Base-by-base conservation (phyloP, 2,888 invertebrate species). In the Hesperia comma region DNA sequence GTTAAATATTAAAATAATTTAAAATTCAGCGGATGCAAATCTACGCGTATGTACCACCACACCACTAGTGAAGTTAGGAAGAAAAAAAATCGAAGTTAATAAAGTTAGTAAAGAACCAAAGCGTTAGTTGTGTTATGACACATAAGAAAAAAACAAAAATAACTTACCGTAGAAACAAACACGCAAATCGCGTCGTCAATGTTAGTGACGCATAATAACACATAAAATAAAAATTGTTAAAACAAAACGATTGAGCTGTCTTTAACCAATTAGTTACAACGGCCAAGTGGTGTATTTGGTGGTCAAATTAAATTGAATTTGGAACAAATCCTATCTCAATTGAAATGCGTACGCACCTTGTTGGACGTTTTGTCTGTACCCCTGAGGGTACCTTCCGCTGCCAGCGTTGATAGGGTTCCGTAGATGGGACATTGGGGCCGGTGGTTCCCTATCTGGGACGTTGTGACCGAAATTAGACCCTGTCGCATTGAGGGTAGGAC, bases 401-500 rank as follows among this genome's bases (percentile, higher is more conserved):
- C 92, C 92, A 7, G 88, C 70, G 77, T 92, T 92, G 51, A 90
- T 77, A 12, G 88, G 88, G 74, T 87, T 90, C 70, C 93, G 79
- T 60, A 93, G 79, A 76, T 93, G 93, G 0, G 93, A 85, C 93
- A 93, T 93, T 0, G 92, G 92, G 2, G 92, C 92, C 0, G 87
- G 83, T 6, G 87, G 84, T 70, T 91, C 91, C 74, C 91, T 83
- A 56, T 93, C 92, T 4, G 86, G 84, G 4, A 87, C 85, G 73
- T 88, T 87, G 72, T 89, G 90, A 12, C 85, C 76, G 73, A 92
- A 92, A 80, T 81, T 89, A 12, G 86, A 81, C 74, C 82, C 87
- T 72, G 91, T 88, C 10, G 90, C 90, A 72, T 92, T 92, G 56
- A 92, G 82, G 68, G 89, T 90, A 56, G 92, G 92, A 37, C 92